Evolutionary conservation across 2,888 invertebrate genomes (phyloP).

Genomic region (Sarcophaga caerulescens): DNA sequence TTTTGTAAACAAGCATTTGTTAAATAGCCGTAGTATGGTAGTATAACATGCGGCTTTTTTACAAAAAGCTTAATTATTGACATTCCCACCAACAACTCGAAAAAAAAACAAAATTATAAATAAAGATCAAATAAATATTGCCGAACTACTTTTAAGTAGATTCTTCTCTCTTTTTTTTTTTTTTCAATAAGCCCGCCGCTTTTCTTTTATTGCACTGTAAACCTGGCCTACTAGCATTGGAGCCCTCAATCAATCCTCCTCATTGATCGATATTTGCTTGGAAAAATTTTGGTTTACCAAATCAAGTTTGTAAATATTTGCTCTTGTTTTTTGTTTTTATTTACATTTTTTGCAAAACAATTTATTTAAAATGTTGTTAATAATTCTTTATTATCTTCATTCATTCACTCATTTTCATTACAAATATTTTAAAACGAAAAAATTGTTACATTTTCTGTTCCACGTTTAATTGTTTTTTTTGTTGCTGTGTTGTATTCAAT

Average conservation of each 20-base stretch:
- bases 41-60: constrained; percentile 40
- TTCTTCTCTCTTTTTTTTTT: constrained; percentile 26
- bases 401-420: background rate
- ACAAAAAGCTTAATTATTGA: constrained; percentile 65
- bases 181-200: constrained; percentile 43
- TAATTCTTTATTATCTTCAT: constrained; percentile 44
- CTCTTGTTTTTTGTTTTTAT: constrained; percentile 18
- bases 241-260: constrained; percentile 1
- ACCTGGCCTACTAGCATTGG: background rate
- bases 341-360: constrained; percentile 37
- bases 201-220: constrained; percentile 30
- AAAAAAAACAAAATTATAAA: constrained; percentile 44
- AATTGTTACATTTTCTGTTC: background rate
- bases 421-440: background rate
- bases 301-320: constrained; percentile 66
- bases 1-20: constrained; percentile 46
- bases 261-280: constrained; percentile 46
- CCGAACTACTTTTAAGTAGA: constrained; percentile 64
- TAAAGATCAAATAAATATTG: constrained; percentile 63
- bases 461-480: background rate
- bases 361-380: constrained; percentile 60
- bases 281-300: constrained; percentile 50
- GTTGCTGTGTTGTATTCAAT: constrained; percentile 39
- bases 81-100: constrained; percentile 45
- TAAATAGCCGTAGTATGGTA: background rate